phyloP scores from a whole-genome alignment of 2,113 vertebrate species.

The Himantopus leucocephalus region DNA sequence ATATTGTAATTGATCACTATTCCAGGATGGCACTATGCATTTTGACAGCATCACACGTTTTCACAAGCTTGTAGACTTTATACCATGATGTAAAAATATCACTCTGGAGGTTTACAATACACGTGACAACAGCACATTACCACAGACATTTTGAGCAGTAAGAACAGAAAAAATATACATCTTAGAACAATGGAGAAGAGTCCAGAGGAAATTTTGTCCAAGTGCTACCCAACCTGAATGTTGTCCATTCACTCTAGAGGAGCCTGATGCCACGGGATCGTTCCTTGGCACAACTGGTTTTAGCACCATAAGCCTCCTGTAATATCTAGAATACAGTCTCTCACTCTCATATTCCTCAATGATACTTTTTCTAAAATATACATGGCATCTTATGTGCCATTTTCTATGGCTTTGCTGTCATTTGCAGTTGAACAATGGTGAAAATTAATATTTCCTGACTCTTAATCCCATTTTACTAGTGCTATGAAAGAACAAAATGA shows the following conservation, averaged over 20 bases:
- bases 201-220: background rate
- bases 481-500: background rate
- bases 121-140: background rate
- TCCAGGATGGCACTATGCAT: background rate
- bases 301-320: background rate
- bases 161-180: background rate
- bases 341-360: background rate
- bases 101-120: background rate
- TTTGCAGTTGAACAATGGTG: background rate
- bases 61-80: background rate
- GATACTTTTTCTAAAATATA: background rate
- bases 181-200: background rate
- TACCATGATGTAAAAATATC: background rate
- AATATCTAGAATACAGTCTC: background rate
- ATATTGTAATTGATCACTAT: background rate
- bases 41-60: background rate
- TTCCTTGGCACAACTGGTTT: background rate
- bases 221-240: background rate
- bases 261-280: background rate
- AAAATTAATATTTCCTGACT: background rate
- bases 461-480: background rate
- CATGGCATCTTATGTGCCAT: background rate
- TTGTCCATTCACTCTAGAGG: background rate
- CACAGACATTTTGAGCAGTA: background rate
- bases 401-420: background rate